These are phyloP conservation scores for Trinectes maculatus DNA, from an alignment of 2,113 vertebrate genomes.

Conservation along the genomic window DNA sequence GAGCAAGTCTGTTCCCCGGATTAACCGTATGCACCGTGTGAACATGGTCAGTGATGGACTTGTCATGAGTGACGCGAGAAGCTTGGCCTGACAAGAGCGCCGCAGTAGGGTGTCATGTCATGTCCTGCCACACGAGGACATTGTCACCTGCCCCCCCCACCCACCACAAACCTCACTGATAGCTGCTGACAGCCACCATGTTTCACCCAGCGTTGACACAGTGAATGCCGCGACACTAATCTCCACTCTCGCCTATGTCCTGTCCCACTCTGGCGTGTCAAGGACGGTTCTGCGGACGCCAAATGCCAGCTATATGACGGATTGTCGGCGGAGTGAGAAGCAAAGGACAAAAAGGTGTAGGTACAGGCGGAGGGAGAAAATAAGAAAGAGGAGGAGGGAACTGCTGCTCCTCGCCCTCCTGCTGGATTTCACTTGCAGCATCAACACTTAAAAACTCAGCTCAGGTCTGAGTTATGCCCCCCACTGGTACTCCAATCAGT, in stretches of 20 bases:
- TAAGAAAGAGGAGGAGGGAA: conserved; percentile 28
- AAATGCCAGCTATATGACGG: conserved; percentile 72
- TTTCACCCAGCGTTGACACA: conserved; percentile 70
- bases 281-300: conserved; percentile 36
- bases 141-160: conserved; percentile 49
- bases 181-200: conserved; percentile 71
- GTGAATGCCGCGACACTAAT: conserved; percentile 71
- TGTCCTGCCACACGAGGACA: conserved; percentile 65
- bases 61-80: conserved; percentile 61
- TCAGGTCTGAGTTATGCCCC: conserved; percentile 59
- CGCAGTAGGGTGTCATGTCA: conserved; percentile 73
- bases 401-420: conserved; percentile 45
- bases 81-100: conserved; percentile 52
- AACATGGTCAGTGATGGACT: conserved; percentile 64
- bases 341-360: conserved; percentile 51
- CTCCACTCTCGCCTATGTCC: conserved; percentile 60
- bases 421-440: conserved; percentile 59
- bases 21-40: conserved; percentile 15
- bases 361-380: conserved; percentile 18
- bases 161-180: conserved; percentile 56
- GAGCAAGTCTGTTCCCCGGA: conserved; percentile 10
- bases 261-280: conserved; percentile 61
- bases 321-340: conserved; percentile 40
- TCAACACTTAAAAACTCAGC: conserved; percentile 45
- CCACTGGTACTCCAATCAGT: conserved; percentile 73